Evolutionary conservation across 2,797 vertebrate genomes (phyloP), one percentile per base, ranked within the genome.

Genomic region (Iguana delicatissima): DNA sequence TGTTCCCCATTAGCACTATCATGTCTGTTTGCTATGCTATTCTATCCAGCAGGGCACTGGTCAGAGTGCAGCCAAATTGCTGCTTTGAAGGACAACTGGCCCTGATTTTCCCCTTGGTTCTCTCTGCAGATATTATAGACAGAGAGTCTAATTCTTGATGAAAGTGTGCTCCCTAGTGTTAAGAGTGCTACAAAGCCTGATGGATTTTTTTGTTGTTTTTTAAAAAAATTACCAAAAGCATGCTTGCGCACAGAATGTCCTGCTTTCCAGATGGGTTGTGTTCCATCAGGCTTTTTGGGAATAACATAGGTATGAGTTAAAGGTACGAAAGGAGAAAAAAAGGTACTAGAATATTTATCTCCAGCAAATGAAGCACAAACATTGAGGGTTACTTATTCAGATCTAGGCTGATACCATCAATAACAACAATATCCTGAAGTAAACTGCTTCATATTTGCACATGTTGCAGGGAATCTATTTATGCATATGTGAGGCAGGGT

Each of bases 141-240:
- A 89, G 86, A 94, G 92, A 94, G 92, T 92, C 92, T 95, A 97
- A 98, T 99, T 98, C 95, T 95, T 98, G 97, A 97, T 97, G 98
- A 97, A 98, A 98, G 98, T 98, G 97, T 98, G 99, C 98, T 98
- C 98, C 97, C 99, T 99, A 99, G 98, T 97, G 98, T 99, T 96
- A 94, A 74, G 62, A 95, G 87, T 0, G 3, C 74, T 89, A 94
- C 88, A 94, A 89, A 85, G 46, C n/a, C 72, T 62, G 1, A 35
- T 55, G n/a, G 72, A 20, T 16, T 67, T 52, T 32, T 87, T n/a
- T 18, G 14, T 57, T 20, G 26, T 29, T 59, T 20, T 26, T 46
- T 46, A 4, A 69, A 50, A 42, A 72, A 64, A 72, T 50, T 35
- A 18, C 46, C 55, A 46, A 90, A 38, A 79, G 72, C 46, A 29